These are phyloP conservation scores for Agonopterix heracliana DNA, from an alignment of 2,888 invertebrate genomes.

Conservation along the genomic window DNA sequence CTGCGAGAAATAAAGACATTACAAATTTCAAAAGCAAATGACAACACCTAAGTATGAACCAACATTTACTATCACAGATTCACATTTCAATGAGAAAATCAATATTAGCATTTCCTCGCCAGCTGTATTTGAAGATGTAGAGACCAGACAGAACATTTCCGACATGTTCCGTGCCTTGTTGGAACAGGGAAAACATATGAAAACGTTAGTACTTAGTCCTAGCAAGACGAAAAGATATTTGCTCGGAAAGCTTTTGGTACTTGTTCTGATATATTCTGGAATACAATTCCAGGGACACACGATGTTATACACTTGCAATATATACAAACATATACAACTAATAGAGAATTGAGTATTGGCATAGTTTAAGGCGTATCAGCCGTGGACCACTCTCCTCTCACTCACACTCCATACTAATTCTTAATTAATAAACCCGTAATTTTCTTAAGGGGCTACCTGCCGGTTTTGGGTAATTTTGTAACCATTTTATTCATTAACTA, in stretches of 20 bases:
- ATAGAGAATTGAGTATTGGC: no score
- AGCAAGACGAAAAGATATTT: background rate
- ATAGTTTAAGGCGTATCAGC: no score
- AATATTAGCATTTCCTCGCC: slow-evolving; percentile 3
- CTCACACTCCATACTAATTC: no score
- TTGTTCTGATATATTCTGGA: background rate
- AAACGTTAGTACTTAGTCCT: background rate
- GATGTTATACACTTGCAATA: no score
- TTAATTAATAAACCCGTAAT: no score
- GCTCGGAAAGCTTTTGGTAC: background rate
- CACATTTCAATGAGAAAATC: slow-evolving; percentile 3
- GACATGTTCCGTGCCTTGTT: slow-evolving; percentile 26
- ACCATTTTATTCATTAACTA: no score
- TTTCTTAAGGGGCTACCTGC: no score
- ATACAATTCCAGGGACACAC: background rate
- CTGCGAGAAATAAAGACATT: background rate
- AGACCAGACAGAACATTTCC: slow-evolving; percentile 28
- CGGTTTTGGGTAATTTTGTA: no score
- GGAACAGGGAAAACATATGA: slow-evolving; percentile 22
- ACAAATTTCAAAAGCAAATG: no score
- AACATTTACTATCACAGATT: slow-evolving; percentile 5
- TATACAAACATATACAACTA: no score
- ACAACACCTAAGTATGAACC: background rate
- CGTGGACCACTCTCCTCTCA: no score
- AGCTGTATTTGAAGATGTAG: slow-evolving; percentile 5